Conservation (phyloP, 2,888 invertebrate genomes). For the Punctoribates punctum region DNA sequence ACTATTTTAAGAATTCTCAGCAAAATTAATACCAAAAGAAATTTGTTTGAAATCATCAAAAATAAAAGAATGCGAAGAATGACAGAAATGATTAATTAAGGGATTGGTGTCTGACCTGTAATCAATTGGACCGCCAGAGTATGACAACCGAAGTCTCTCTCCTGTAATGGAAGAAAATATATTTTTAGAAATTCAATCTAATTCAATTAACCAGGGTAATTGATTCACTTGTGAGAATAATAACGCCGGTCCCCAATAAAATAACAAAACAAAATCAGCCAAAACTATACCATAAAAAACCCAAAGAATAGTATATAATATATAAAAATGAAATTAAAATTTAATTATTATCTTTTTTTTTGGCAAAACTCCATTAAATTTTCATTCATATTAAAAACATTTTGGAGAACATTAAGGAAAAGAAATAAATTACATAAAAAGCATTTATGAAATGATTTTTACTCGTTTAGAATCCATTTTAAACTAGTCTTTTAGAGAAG, state of each 20-base stretch:
- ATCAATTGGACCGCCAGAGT: background rate
- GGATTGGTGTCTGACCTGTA: background rate
- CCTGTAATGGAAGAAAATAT: background rate
- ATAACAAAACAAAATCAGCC: no score
- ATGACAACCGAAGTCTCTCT: background rate
- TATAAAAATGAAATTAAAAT: background rate
- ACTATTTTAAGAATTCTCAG: background rate
- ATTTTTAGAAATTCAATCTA: background rate
- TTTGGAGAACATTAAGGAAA: background rate
- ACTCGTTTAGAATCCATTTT: no score
- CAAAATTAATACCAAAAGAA: background rate
- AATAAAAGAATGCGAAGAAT: background rate
- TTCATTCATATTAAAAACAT: no score
- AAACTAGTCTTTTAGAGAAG: no score
- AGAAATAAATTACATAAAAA: background rate
- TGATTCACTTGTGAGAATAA: no score
- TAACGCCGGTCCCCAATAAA: no score
- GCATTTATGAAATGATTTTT: background rate
- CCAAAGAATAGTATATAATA: background rate
- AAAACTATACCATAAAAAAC: no score
- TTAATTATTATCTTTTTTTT: background rate
- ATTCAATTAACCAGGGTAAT: background rate
- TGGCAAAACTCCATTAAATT: background rate
- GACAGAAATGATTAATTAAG: slow-evolving; percentile 1
- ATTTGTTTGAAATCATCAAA: background rate